Conservation (phyloP, 2,113 vertebrate species). For the Corvus cornix region DNA sequence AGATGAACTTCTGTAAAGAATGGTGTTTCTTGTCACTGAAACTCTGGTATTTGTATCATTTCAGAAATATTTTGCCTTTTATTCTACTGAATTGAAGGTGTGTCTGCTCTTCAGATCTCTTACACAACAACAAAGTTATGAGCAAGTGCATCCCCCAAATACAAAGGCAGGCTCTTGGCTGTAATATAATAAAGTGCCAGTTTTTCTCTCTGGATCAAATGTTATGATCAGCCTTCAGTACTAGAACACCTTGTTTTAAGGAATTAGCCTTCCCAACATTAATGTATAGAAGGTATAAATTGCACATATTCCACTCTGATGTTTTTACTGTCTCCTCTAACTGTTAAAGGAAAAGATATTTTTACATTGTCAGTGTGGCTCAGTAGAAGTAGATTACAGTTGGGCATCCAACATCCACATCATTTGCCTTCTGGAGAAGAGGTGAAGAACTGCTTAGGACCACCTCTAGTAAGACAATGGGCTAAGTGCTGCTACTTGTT, state of each 20-base stretch:
- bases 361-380: background rate
- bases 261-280: background rate
- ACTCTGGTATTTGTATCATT: background rate
- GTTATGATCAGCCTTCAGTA: background rate
- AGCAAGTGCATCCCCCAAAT: background rate
- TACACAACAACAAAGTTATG: background rate
- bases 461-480: background rate
- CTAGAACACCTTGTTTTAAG: background rate
- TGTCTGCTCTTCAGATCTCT: background rate
- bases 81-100: background rate
- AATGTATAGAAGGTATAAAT: background rate
- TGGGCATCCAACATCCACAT: background rate
- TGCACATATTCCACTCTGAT: background rate
- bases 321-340: background rate
- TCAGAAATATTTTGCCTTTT: background rate
- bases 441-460: fast-evolving
- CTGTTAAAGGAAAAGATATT: background rate
- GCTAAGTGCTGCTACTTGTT: background rate
- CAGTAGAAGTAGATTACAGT: background rate
- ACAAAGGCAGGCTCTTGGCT: background rate
- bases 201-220: background rate
- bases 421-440: background rate
- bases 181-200: background rate
- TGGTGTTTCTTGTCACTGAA: background rate
- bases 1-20: background rate